Base-by-base conservation (phyloP, 2,797 vertebrate genomes). In the Notamacropus eugenii region DNA sequence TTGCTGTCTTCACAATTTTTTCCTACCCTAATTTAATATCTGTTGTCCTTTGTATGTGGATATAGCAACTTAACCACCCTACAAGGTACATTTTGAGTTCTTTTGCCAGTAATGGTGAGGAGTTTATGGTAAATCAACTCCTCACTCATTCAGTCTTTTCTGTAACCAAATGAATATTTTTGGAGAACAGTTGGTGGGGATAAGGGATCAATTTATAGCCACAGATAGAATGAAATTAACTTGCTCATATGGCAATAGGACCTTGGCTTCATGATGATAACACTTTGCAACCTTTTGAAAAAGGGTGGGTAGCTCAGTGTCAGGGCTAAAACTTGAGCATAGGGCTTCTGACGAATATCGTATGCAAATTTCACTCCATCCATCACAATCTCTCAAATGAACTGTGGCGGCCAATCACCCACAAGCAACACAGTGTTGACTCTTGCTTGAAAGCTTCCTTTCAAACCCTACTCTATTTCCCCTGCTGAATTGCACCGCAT, bases 361-460 rank as follows among this genome's bases (percentile, higher is more conserved):
- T 40, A 40, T 8, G 22, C 67, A 74, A 40, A 74, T 74, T 40
- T 40, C 67, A 24, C 2, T 24, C 0, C 8, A 10, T 24, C 0
- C 8, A 10, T 74, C 67, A 74, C 16, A 74, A 22, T 24, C n/a
- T 24, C n/a, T 74, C 67, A 74, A 24, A 40, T 24, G 19, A 74
- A 40, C n/a, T 74, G n/a, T 40, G n/a, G 6, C 24, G 16, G 67
- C 8, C 67, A 74, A 40, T 2, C n/a, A 40, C n/a, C 16, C 67
- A 74, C 1, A 40, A 24, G 40, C 19, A 74, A 40, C 62, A n/a
- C 16, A 9, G 46, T 92, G 5, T 96, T 93, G 74, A 87, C 54
- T 67, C 93, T 94, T 93, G 16, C 40, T 94, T 94, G 59, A 82
- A 92, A 90, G 52, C 82, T 95, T 93, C 10, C 91, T 93, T 92